Conservation (phyloP, 1,140 invertebrate genomes). For the Harpegnathos saltator region DNA sequence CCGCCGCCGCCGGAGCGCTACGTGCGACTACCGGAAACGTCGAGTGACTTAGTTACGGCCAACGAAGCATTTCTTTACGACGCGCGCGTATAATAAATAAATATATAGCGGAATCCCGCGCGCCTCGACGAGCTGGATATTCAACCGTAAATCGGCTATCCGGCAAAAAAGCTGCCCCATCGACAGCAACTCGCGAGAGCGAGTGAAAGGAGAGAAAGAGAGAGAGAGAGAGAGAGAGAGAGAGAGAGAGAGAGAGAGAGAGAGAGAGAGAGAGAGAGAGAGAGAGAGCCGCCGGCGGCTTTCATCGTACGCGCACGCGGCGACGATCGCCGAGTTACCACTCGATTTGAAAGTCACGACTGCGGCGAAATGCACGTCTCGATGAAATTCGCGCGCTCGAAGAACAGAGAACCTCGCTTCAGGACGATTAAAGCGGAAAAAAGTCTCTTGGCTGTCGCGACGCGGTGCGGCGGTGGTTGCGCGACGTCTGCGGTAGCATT, state of each 20-base stretch:
- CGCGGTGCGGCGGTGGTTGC: conserved; percentile 13
- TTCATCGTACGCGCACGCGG: neutral
- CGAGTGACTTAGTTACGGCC: conserved; percentile 22
- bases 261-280: too few species aligned
- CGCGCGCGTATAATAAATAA: neutral
- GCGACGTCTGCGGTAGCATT: conserved; percentile 70
- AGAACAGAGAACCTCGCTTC: neutral
- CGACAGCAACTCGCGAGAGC: neutral
- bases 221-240: neutral
- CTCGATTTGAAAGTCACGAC: neutral
- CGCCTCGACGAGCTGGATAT: neutral
- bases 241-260: too few species aligned
- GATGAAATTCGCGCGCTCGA: neutral
- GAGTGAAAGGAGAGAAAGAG: too few species aligned
- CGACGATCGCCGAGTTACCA: neutral
- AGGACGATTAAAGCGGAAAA: conserved; percentile 56
- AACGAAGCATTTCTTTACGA: conserved; percentile 19
- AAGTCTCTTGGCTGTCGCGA: conserved; percentile 27
- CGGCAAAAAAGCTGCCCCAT: neutral
- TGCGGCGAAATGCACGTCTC: neutral
- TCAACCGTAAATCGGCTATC: conserved; percentile 1
- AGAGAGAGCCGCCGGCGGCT: neutral
- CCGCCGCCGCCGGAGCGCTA: neutral
- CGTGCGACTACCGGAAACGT: conserved; percentile 20
- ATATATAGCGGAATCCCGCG: conserved; percentile 7